Base-by-base conservation (phyloP, 2,113 vertebrate species). In the Mormyrus lacerda region DNA sequence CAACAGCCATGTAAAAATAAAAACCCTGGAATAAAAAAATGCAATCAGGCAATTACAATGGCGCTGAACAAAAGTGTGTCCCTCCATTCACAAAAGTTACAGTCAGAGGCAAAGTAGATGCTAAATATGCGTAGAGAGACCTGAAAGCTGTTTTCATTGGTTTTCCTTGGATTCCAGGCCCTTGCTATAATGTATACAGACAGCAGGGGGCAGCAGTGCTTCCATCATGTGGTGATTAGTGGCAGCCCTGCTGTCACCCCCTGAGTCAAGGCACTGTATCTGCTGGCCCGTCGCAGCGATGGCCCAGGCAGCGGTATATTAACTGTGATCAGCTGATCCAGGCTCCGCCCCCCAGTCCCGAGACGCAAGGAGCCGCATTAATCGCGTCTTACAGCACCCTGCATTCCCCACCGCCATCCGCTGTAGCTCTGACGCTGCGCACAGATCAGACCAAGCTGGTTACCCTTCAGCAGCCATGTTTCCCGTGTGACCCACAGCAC, bases 351-450 rank as follows among this genome's bases (percentile, higher is more conserved):
- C 7, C 47, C 84, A 90, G 90, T 92, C 91, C 90, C 48, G 92
- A 92, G 92, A 94, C 89, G 55, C 90, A 85, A 87, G 50, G 90
- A n/a, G 35, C 15, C 15, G 5, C 39, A 10, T 31, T 69, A 31
- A 69, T 31, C n/a, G n/a, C n/a, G 35, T 31, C 31, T 76, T 76
- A 39, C 69, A 17, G 69, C 69, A 27, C 9, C n/a, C n/a, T 65
- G n/a, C 27, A 65, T 11, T 9, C n/a, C n/a, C 58, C 24, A 27
- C 61, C 3, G n/a, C 9, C n/a, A 65, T 27, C 24, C 55, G 7
- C 24, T 61, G 55, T 61, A n/a, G 24, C 55, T 61, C 21, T 61
- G 55, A 9, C 7, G 2, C 55, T n/a, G 24, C 0, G 2, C 24
- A 3, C 61, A 65, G 61, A 10, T 65, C 9, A 65, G n/a, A 11